phyloP scores from a whole-genome alignment of 92 coral and sea anemone genomes.

The Ricordea florida region DNA sequence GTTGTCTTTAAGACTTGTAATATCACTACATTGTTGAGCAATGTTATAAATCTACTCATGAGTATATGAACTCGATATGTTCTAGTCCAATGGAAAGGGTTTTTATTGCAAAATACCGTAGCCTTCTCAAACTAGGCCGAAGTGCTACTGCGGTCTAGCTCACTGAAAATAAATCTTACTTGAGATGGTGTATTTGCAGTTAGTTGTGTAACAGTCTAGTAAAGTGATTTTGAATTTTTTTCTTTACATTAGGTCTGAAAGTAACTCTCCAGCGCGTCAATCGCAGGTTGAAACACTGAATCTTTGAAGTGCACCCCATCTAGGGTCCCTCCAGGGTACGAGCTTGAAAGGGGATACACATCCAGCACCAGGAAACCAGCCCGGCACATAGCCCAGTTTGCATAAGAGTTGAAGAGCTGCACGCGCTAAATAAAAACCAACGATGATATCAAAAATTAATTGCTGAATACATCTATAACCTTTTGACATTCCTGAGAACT shows the following conservation, averaged over 20 bases:
- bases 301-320: slow-evolving; percentile 80
- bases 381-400: slow-evolving; percentile 77
- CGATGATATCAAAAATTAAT: neutral
- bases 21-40: too few species aligned
- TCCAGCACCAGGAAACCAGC: slow-evolving; percentile 72
- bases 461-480: neutral
- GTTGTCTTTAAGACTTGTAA: too few species aligned
- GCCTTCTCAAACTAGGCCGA: too few species aligned
- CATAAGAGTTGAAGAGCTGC: slow-evolving; percentile 79
- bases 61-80: too few species aligned
- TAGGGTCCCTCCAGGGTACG: slow-evolving; percentile 77
- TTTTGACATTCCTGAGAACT: too few species aligned
- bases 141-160: too few species aligned
- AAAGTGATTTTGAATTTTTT: neutral
- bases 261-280: slow-evolving; percentile 61
- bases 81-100: too few species aligned
- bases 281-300: slow-evolving; percentile 65
- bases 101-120: too few species aligned
- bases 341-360: slow-evolving; percentile 62
- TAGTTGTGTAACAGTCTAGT: too few species aligned
- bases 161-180: too few species aligned
- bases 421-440: slow-evolving; percentile 47
- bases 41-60: too few species aligned
- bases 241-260: slow-evolving; percentile 19
- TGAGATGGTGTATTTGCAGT: neutral